Percentiles rank a stretch among this genome's conserved stretches.
Evolutionary conservation across 2,888 invertebrate species (phyloP).

Genomic region (Eudasyphora cyanicolor): DNA sequence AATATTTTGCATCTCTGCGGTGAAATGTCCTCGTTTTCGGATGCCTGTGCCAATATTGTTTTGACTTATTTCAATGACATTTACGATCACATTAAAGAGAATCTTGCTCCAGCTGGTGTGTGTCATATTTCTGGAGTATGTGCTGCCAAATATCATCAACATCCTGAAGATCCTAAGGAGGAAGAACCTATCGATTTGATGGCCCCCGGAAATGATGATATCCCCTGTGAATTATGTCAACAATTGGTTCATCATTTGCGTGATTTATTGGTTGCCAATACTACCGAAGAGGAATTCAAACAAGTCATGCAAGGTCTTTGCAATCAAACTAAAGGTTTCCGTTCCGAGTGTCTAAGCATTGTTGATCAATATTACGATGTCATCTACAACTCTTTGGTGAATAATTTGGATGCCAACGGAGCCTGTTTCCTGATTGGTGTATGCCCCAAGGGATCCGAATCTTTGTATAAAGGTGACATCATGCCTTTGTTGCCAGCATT

Average conservation of each 20-base stretch:
- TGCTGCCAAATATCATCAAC: slow-evolving; percentile 83
- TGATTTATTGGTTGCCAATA: slow-evolving; percentile 90
- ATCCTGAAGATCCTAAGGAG: slow-evolving; percentile 82
- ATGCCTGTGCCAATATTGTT: slow-evolving; percentile 88
- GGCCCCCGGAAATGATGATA: slow-evolving; percentile 81
- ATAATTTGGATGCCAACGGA: slow-evolving; percentile 85
- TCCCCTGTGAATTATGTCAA: slow-evolving; percentile 92
- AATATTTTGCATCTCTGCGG: slow-evolving; percentile 83
- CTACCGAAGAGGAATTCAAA: slow-evolving; percentile 91
- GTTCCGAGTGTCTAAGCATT: slow-evolving; percentile 87
- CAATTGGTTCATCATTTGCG: slow-evolving; percentile 89
- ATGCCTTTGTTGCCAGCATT: slow-evolving; percentile 83
- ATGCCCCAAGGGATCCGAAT: slow-evolving; percentile 74
- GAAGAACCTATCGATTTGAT: slow-evolving; percentile 82
- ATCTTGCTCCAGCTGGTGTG: slow-evolving; percentile 84
- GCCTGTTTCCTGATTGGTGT: slow-evolving; percentile 85
- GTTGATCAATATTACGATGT: slow-evolving; percentile 89
- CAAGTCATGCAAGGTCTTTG: slow-evolving; percentile 89
- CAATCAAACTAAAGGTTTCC: slow-evolving; percentile 88
- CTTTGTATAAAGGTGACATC: slow-evolving; percentile 78
- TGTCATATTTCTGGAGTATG: slow-evolving; percentile 91
- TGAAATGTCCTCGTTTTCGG: slow-evolving; percentile 86
- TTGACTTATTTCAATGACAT: slow-evolving; percentile 88
- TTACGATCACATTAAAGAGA: slow-evolving; percentile 83
- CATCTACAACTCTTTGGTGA: slow-evolving; percentile 86